Base-by-base conservation (phyloP, 2,113 vertebrate species). In the Rhabdornis inornatus region DNA sequence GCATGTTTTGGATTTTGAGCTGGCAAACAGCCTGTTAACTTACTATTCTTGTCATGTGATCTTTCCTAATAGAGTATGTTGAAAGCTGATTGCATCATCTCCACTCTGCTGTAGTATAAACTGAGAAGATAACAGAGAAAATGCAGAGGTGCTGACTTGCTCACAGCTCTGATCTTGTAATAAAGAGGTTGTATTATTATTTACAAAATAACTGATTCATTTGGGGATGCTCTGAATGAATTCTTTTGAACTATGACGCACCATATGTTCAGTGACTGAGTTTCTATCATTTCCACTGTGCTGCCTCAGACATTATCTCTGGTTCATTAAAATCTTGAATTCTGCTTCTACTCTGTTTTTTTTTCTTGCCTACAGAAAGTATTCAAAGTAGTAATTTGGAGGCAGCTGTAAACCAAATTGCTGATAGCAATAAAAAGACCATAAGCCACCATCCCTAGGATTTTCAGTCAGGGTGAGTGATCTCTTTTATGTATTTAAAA, bases 251-350 rank as follows among this genome's bases (percentile, higher is more conserved):
- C 72, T 42, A 79, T 59, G 81, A 92, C 0, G 1, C 53, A 77
- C 50, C 77, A 27, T 84, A 53, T 66, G 49, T 69, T 95, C 76
- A 35, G 65, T 69, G 92, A 96, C 57, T 97, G 91, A 87, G 31
- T 61, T 96, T 81, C 71, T 69, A n/a, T 78, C 0, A 3, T 93
- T 96, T 95, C 66, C 22, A n/a, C 69, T 44, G 19, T 0, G 0
- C 21, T 82, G 28, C 19, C 22, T 79, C 50, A 79, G 59, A 85
- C 0, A 0, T 69, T 4, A 0, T 68, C 61, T 25, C 63, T 63
- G 9, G 3, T 77, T 68, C 30, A 79, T 80, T 76, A 91, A 90
- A 90, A 65, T 64, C 17, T n/a, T 61, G 30, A 45, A 44, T 83
- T 87, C 53, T 83, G 9, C 28, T 79, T 85, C 45, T 19, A 30